Base-by-base conservation (phyloP, 2,888 invertebrate species). In the Anodontia alba region DNA sequence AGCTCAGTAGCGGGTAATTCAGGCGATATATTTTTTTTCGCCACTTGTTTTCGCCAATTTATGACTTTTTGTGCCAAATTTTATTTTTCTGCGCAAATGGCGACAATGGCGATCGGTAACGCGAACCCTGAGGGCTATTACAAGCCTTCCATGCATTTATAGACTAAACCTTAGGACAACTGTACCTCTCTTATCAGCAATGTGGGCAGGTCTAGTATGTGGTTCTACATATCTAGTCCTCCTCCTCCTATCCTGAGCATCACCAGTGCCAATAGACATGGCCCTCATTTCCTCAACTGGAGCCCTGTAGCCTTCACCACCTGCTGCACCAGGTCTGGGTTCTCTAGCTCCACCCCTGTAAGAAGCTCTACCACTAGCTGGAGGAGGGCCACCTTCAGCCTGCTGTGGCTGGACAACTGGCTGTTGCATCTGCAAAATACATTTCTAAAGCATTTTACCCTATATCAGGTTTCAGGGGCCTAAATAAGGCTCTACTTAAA, bases 291-390 rank as follows among this genome's bases (percentile, higher is more conserved):
- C 87, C 20, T 89, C 89, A 15, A 79, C 83, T 0, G 89, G 88
- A 0, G 88, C 83, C 38, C 73, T 79, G 38, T 77, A 73, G 17
- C 83, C 87, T 12, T 84, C 89, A 20, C 85, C 89, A 0, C 83
- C 85, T 7, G 87, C 87, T 76, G 85, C 84, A 5, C 91, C 91
- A 23, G 91, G 90, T 15, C 87, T 86, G 1, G 87, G 82, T 20
- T 91, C 90, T 3, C 88, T 81, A 0, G 90, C 90, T 0, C 92
- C 92, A 15, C 92, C 92, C 29, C 92, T 86, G 76, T 90, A 89
- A 12, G 89, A 89, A 0, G 92, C 91, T n/a, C 92, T 77, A 3
- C 92, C 91, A 87, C 90, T 90, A 1, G 89, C 87, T 29, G 90
- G 86, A 42, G 90, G 90, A 20, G 87, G 87, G 10, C 86, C 88